Evolutionary conservation across 2,113 vertebrate species (phyloP).

Genomic region (Chionodraco myersi): DNA sequence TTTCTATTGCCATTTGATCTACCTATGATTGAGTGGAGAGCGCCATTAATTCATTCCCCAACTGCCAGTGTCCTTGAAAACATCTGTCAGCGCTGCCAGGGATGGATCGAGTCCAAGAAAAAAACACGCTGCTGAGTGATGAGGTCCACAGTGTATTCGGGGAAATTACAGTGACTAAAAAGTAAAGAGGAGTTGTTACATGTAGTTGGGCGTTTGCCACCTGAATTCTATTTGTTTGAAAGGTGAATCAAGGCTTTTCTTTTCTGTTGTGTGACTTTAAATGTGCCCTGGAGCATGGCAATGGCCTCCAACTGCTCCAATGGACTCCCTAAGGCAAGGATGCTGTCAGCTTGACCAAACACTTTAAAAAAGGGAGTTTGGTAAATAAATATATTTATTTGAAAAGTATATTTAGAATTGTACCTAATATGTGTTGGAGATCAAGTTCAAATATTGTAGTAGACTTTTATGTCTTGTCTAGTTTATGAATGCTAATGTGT

Average conservation of each 20-base stretch:
- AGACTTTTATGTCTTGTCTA: too few species aligned
- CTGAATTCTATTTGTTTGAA: neutral
- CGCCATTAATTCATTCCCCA: slow-evolving; percentile 45
- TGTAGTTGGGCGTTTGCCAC: neutral
- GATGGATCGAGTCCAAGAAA: slow-evolving; percentile 35
- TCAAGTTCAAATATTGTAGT: neutral
- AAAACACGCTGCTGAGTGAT: slow-evolving; percentile 17
- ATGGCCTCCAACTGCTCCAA: slow-evolving; percentile 5
- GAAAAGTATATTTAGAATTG: neutral
- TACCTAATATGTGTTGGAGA: too few species aligned
- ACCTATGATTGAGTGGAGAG: slow-evolving; percentile 44
- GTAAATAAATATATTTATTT: neutral
- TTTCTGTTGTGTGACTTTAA: neutral
- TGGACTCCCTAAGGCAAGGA: neutral
- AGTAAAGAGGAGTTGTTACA: neutral
- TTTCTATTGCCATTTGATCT: slow-evolving; percentile 55
- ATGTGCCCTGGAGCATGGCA: neutral
- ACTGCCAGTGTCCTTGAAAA: slow-evolving; percentile 47
- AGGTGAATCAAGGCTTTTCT: slow-evolving; percentile 13
- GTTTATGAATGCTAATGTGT: neutral
- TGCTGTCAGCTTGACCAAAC: neutral
- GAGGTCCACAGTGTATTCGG: slow-evolving; percentile 18
- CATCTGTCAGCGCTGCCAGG: slow-evolving; percentile 36
- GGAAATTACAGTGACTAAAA: neutral
- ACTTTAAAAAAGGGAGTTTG: neutral